These are phyloP conservation scores for Myanophis thanlyinensis DNA, from an alignment of 2,113 vertebrate genomes.

Conservation along the genomic window DNA sequence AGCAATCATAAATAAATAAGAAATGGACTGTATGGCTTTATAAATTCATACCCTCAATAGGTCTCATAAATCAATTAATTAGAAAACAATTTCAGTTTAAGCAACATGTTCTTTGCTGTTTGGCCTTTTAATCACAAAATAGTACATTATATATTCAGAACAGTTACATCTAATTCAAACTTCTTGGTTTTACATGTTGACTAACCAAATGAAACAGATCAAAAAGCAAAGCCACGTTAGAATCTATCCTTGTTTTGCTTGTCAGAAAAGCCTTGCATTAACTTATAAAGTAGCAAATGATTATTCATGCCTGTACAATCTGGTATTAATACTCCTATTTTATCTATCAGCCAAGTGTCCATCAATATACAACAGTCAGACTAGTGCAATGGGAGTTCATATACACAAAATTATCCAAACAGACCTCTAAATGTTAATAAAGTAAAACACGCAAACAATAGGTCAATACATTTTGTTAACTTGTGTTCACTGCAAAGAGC, in stretches of 20 bases:
- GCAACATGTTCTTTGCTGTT: background rate
- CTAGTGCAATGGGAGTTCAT: constrained; percentile 69
- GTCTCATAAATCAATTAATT: background rate
- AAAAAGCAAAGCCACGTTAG: constrained; percentile 37
- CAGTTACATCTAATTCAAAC: constrained; percentile 15
- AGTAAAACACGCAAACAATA: constrained; percentile 76
- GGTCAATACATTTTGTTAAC: constrained; percentile 78
- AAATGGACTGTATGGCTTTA: background rate
- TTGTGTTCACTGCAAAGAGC: constrained; percentile 64
- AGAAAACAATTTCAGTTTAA: background rate
- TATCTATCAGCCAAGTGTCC: constrained; percentile 70
- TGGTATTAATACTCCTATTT: constrained; percentile 65
- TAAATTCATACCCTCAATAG: background rate
- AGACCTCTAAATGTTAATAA: constrained; percentile 79
- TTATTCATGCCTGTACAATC: constrained; percentile 48
- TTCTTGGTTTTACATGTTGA: background rate
- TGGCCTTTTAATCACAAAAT: background rate
- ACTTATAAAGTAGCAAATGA: constrained; percentile 66
- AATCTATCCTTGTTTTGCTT: constrained; percentile 9
- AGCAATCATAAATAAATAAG: background rate
- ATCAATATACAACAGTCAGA: constrained; percentile 66
- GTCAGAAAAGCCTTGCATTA: constrained; percentile 59
- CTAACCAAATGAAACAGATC: constrained; percentile 45
- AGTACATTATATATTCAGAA: background rate
- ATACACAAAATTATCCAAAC: constrained; percentile 78